Evolutionary conservation across 2,888 invertebrate species (phyloP).

Genomic region (Melolontha melolontha): DNA sequence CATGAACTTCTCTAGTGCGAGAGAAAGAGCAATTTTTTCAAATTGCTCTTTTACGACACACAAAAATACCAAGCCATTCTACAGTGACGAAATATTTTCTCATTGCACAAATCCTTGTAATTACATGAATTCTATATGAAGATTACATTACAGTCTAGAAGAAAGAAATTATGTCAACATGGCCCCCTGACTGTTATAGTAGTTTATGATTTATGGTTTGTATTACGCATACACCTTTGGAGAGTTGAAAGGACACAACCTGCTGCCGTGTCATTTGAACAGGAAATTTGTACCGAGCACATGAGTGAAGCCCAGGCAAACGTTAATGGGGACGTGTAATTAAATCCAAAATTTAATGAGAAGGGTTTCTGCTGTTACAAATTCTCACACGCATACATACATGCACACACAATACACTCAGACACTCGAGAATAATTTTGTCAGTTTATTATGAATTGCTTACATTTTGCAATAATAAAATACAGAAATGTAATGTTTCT

Average conservation of each 20-base stretch:
- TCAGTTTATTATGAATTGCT: slow-evolving; percentile 9
- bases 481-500: too few relatives aligned
- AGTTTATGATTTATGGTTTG: slow-evolving; percentile 29
- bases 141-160: not conserved
- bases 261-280: slow-evolving; percentile 31
- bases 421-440: slow-evolving; percentile 17
- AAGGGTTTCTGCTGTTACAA: slow-evolving; percentile 10
- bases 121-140: slow-evolving; percentile 3
- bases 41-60: too few relatives aligned
- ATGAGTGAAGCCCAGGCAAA: slow-evolving; percentile 19
- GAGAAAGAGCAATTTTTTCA: too few relatives aligned
- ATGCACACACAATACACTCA: too few relatives aligned
- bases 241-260: slow-evolving; percentile 10
- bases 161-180: slow-evolving; percentile 26
- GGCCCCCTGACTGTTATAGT: not conserved
- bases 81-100: not conserved
- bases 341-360: slow-evolving; percentile 30
- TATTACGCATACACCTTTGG: slow-evolving; percentile 7
- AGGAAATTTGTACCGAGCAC: slow-evolving; percentile 19
- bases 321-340: slow-evolving; percentile 16
- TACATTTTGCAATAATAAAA: too few relatives aligned
- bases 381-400: too few relatives aligned
- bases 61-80: too few relatives aligned
- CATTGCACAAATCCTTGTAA: slow-evolving; percentile 3
- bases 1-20: too few relatives aligned